phyloP scores from a whole-genome alignment of 2,113 vertebrate genomes.

The Tympanuchus pallidicinctus region DNA sequence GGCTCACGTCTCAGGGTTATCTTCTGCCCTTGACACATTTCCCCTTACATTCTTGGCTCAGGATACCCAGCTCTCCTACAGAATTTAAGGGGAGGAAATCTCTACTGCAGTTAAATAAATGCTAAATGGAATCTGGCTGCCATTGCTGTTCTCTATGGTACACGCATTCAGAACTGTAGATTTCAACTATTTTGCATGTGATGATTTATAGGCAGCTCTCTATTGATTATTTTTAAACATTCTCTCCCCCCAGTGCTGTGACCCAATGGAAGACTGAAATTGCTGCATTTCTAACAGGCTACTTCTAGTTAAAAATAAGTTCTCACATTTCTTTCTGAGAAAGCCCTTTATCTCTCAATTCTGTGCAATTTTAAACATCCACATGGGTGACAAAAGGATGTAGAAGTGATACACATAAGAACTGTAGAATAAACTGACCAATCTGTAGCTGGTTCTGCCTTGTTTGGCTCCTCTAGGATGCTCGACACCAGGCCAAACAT shows the following conservation, averaged over 20 bases:
- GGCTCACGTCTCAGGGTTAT: fast-evolving
- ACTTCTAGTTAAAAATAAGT: not conserved
- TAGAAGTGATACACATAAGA: fast-evolving
- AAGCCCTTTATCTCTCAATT: not conserved
- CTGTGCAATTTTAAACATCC: fast-evolving
- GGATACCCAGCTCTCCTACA: not conserved
- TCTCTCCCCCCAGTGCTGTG: not conserved
- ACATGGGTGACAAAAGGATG: not conserved
- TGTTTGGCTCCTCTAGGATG: constrained; percentile 73
- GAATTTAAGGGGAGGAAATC: not conserved
- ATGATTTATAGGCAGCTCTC: not conserved
- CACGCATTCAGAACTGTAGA: not conserved
- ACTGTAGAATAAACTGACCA: constrained; percentile 63
- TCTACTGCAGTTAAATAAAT: not conserved
- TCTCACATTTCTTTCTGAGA: not conserved
- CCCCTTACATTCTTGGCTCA: not conserved
- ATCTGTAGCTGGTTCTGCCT: constrained; percentile 68
- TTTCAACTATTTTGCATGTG: not conserved
- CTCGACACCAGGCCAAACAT: constrained; percentile 72
- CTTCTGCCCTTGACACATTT: fast-evolving
- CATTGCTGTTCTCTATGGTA: not conserved
- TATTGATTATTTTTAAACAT: not conserved
- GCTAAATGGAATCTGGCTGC: not conserved
- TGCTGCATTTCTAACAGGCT: not conserved
- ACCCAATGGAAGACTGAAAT: not conserved